phyloP scores from a whole-genome alignment of 2,888 invertebrate genomes.

The Lordiphosa andalusiaca region DNA sequence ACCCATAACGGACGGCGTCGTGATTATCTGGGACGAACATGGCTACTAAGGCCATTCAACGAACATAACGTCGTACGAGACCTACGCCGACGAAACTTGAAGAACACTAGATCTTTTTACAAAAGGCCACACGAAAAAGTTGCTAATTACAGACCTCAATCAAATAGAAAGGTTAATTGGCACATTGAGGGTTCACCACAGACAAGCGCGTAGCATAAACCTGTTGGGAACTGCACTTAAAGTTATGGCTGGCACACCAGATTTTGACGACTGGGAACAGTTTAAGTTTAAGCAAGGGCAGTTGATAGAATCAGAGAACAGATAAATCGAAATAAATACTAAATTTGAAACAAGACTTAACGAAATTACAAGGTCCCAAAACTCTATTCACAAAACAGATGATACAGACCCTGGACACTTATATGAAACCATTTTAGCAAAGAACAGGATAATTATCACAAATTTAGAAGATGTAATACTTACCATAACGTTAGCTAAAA shows the following conservation, averaged over 20 bases:
- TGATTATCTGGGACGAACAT: conserved; percentile 15
- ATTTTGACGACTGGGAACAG: conserved; percentile 12
- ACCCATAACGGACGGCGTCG: conserved; percentile 17
- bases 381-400: background rate
- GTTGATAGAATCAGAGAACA: conserved; percentile 8
- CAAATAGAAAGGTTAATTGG: conserved; percentile 3
- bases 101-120: too few relatives aligned
- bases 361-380: background rate
- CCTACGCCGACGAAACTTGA: conserved; percentile 13
- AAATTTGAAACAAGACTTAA: background rate
- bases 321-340: conserved; percentile 12
- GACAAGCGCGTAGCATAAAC: conserved; percentile 9
- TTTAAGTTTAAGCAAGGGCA: conserved; percentile 8
- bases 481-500: background rate
- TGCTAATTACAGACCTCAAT: too few relatives aligned
- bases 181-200: conserved; percentile 3
- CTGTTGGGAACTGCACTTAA: conserved; percentile 8
- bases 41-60: conserved; percentile 16
- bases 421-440: conserved; percentile 1
- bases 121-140: too few relatives aligned
- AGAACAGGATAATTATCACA: background rate
- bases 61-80: conserved; percentile 15
- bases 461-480: background rate
- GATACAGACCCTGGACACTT: background rate
- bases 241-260: conserved; percentile 7